Base-by-base conservation (phyloP, 2,888 invertebrate species). In the Spisula solida region DNA sequence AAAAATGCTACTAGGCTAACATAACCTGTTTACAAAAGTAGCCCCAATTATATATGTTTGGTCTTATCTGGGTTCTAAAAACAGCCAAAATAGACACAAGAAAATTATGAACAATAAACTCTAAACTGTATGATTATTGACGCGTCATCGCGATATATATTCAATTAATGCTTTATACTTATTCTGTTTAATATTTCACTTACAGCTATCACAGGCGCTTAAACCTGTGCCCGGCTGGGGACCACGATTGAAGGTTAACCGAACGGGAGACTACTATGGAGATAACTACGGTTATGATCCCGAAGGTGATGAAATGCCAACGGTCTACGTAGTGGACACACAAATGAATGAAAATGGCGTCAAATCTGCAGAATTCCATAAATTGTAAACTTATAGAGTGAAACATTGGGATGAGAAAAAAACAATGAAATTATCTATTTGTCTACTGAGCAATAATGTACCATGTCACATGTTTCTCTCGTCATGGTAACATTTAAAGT, bases 221-320 rank as follows among this genome's bases (percentile, higher is more conserved):
- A 84, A 51, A 78, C 93, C 93, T 1, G 88, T 90, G 18, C 88
- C 93, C 4, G 79, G 87, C 29, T 94, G 94, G 94, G 94, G 94
- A 0, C 94, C 94, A 14, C 89, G 93, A 29, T 79, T 92, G 25
- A 88, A 90, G 8, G 88, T 83, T 18, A 81, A 95, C 91, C 81
- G 94, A 8, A 88, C 87, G 14, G 94, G 92, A 2, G 51, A 20
- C 34, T 60, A 84, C 10, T 94, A 94, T 88, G 82, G 88, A 51
- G 91, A 92, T 75, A 92, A 92, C 56, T 82, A 80, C 29, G 91
- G 89, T 6, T 90, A 88, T 70, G 90, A 82, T 6, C 85, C 89
- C 0, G 90, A 90, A 56, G 81, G 29, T 12, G 89, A 88, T n/a
- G 80, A 66, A 25, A 14, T 75, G 18, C 75, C 31, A 14, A 75